Evolutionary conservation across 2,888 invertebrate species (phyloP), one percentile per base, ranked within the genome.

Genomic region (Malthinus flaveolus): DNA sequence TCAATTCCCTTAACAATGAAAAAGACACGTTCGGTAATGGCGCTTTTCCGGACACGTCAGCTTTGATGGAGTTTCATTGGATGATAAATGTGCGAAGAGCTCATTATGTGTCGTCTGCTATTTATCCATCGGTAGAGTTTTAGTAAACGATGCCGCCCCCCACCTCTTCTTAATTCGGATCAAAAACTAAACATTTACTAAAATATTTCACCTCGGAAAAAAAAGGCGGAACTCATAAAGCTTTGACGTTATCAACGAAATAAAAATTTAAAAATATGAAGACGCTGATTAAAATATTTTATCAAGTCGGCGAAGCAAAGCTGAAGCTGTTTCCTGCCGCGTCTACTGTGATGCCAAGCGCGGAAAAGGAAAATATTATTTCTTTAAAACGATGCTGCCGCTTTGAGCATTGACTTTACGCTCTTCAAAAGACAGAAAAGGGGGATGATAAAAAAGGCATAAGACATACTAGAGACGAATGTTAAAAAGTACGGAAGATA

Each of bases 31-130:
- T 71, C 66, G 59, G 73, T 75, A 77, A 76, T 76, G 76, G 75
- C 73, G 73, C 69, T 73, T 71, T 75, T 77, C 76, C 76, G 76
- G 71, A 67, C 70, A 68, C 71, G 76, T 76, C 75, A 75, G 62
- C 65, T 49, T 65, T 73, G 74, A 76, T 73, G 70, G 73, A 67
- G 71, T 71, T 72, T 72, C 75, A 68, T 71, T 71, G 71, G 73
- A 75, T 77, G 76, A 77, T 77, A 74, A 77, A 77, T 76, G 74
- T 72, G 69, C 69, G 65, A 67, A 66, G 69, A 72, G 73, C 71
- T 77, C 74, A 74, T 75, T 75, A 75, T 70, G 66, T 68, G 69
- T 69, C 69, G 62, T 66, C 66, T 65, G 62, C 61, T 66, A 68
- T 69, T 67, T 67, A 68, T 70, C 65, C 63, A 23, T n/a, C n/a